Evolutionary conservation across 2,797 vertebrate genomes (phyloP).

Genomic region (Hylomyscus alleni): DNA sequence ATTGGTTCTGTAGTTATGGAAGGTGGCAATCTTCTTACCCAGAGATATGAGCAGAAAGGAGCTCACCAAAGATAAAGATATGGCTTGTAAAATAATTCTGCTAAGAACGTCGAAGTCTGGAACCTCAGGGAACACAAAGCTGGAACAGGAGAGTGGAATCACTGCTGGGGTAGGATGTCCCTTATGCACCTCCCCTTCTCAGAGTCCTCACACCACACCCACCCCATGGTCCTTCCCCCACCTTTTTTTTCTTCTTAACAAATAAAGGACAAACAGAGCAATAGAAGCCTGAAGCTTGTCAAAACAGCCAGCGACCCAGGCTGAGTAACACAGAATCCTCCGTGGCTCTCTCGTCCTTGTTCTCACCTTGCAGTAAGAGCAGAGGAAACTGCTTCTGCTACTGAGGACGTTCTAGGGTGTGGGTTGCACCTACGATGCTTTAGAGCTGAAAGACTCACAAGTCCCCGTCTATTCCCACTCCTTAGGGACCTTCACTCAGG

Average conservation of each 20-base stretch:
- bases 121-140: constrained; percentile 80
- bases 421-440: background rate
- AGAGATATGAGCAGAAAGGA: constrained; percentile 86
- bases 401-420: background rate
- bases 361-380: background rate
- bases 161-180: constrained; percentile 10
- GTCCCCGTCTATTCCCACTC: background rate
- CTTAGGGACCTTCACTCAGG: background rate
- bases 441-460: background rate
- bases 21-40: constrained; percentile 83
- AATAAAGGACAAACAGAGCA: background rate
- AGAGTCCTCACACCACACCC: background rate
- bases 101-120: constrained; percentile 75
- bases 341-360: background rate
- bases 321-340: background rate
- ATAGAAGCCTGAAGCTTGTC: background rate
- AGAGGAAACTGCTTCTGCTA: no score
- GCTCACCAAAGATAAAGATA: constrained; percentile 86
- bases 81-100: constrained; percentile 77
- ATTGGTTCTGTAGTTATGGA: constrained; percentile 84
- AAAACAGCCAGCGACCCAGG: background rate
- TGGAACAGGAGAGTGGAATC: constrained; percentile 79
- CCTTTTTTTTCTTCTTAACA: background rate
- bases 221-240: background rate
- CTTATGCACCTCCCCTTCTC: background rate